Evolutionary conservation across 2,888 invertebrate genomes (phyloP), one percentile per base, ranked within the genome.

Genomic region (Petrolisthes cinctipes): DNA sequence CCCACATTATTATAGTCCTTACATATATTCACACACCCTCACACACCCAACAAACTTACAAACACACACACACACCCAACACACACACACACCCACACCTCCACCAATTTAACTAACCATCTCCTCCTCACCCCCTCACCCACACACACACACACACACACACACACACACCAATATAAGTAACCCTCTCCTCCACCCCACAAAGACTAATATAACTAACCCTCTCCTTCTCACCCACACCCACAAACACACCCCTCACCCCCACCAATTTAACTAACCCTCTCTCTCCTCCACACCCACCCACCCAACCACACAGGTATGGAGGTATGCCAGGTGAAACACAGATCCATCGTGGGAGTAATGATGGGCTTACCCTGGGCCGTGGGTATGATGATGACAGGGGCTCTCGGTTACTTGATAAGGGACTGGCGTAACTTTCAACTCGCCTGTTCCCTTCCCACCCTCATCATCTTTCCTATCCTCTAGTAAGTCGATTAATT

Each of bases 291-390:
- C 51, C 37, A 11, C 17, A 9, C 20, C 57, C 5, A n/a, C n/a
- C n/a, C 23, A 57, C 23, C 7, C 61, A 56, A n/a, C 5, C 81
- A 6, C 9, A 9, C 89, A 89, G 89, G 79, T 11, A 86, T 89
- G 86, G 89, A 89, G 66, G 85, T 89, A 17, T 86, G 89, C 51
- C 85, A 89, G 86, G 23, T 66, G 7, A 82, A 78, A 20, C 61
- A 78, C 56, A 75, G 89, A 14, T 85, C 89, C 0, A 6, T 75
- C 56, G 85, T 85, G 23, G 89, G 89, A 4, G 68, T 86, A 6
- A 4, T 83, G n/a, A 83, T 76, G 61, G 86, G 83, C 0, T 9
- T 89, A 14, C 85, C 89, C 4, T 89, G 85, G 85, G 86, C 85
- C 9, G 1, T 89, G 23, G 86, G 80, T 4, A 83, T 51, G 57